These are phyloP conservation scores for Tangachromis dhanisi DNA, from an alignment of 2,113 vertebrate genomes.

Conservation along the genomic window DNA sequence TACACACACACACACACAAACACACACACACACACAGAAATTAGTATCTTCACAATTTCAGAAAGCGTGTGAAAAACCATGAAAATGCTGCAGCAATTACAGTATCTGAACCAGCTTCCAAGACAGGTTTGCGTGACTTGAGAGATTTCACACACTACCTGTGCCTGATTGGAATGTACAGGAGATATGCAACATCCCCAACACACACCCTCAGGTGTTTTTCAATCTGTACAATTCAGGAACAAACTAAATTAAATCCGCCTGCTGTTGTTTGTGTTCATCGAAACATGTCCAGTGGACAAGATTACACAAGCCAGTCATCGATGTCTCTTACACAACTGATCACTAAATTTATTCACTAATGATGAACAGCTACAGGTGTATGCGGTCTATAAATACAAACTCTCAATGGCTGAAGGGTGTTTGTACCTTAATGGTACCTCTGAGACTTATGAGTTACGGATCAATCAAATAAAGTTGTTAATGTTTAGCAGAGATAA, in stretches of 20 bases:
- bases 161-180: conserved; percentile 36
- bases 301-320: not conserved
- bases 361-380: not conserved
- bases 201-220: conserved; percentile 43
- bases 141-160: conserved; percentile 26
- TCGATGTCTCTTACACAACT: not conserved
- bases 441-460: not conserved
- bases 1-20: not conserved
- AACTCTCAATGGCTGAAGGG: not conserved
- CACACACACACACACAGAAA: not conserved
- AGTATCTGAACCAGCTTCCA: not conserved
- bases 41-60: not conserved
- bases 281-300: not conserved
- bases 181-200: conserved; percentile 1
- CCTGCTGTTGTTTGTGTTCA: not conserved
- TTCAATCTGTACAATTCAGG: not conserved
- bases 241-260: conserved; percentile 1
- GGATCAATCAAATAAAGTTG: not conserved
- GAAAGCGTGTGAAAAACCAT: not conserved
- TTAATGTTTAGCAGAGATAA: not conserved
- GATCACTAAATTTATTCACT: not conserved
- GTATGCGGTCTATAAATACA: not conserved
- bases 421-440: not conserved
- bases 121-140: conserved; percentile 30
- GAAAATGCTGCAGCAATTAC: not conserved